Evolutionary conservation across 2,888 invertebrate species (phyloP), one percentile per base, ranked within the genome.

Genomic region (Zaprionus lineosus): DNA sequence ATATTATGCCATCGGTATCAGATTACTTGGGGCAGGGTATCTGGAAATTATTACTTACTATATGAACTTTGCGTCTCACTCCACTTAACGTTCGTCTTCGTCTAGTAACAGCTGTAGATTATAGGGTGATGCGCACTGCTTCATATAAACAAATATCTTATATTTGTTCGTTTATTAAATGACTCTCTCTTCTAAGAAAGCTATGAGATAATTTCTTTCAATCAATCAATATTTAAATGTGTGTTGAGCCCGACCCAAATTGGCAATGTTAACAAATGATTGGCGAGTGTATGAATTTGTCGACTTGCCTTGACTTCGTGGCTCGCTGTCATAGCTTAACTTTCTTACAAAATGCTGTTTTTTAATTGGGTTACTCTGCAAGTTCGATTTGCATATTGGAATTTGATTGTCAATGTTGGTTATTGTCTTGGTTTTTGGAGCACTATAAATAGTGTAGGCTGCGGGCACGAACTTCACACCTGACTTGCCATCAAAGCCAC

Each of bases 351-450:
- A 73, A 60, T 82, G 21, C 28, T 24, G 26, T 34, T 39, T 8
- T 47, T 34, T 68, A 39, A 31, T 74, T 57, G 74, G 74, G 74
- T 82, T 59, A 48, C 40, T 31, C 37, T 9, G 41, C 48, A 33
- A 46, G 28, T 39, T 46, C 26, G 50, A 82, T 84, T 84, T 84
- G 64, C 85, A 76, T 82, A 53, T 52, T 68, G n/a, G n/a, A n/a
- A n/a, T n/a, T n/a, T n/a, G 57, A 55, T 52, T 52, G 47, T 55
- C 43, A 64, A 41, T 36, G 41, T 21, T 33, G 47, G 33, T 40
- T 34, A 56, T 44, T 37, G 43, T 26, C 7, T 43, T 47, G 34
- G 2, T n/a, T n/a, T 18, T 51, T 55, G 15, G 47, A 60, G 5
- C 39, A 44, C 44, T 76, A 76, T 76, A 76, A 74, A 76, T 76